These are phyloP conservation scores for Crotophaga sulcirostris DNA, from an alignment of 2,113 vertebrate genomes.

Conservation along the genomic window DNA sequence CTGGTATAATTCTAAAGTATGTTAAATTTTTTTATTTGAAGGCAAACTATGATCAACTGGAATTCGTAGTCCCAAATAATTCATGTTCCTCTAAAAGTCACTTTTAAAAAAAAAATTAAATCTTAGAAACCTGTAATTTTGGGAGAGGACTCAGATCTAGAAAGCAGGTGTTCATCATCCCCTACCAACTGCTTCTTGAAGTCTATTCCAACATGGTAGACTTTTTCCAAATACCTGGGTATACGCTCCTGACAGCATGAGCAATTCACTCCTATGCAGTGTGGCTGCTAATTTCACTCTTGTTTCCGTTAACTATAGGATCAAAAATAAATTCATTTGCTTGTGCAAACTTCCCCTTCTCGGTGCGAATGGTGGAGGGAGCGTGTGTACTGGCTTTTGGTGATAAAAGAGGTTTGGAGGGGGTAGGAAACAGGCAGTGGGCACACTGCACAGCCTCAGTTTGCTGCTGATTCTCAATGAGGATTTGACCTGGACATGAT, in stretches of 20 bases:
- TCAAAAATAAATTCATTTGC: neutral
- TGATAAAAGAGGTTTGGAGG: neutral
- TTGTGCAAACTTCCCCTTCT: neutral
- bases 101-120: neutral
- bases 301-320: neutral
- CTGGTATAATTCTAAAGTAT: neutral
- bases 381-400: neutral
- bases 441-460: neutral
- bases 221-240: neutral
- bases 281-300: neutral
- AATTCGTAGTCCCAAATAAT: neutral
- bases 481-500: neutral
- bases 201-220: neutral
- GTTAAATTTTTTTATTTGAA: neutral
- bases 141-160: neutral
- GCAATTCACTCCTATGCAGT: neutral
- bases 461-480: neutral
- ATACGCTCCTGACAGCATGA: neutral
- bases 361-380: neutral
- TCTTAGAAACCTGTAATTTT: neutral
- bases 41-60: neutral
- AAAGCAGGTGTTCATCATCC: neutral
- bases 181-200: neutral
- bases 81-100: neutral
- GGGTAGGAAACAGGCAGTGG: neutral